A percentile compares a stretch with the other conserved stretches of the same genome.
These are phyloP conservation scores for Oryzias woworae DNA, from an alignment of 2,113 vertebrate species.

Conservation along the genomic window DNA sequence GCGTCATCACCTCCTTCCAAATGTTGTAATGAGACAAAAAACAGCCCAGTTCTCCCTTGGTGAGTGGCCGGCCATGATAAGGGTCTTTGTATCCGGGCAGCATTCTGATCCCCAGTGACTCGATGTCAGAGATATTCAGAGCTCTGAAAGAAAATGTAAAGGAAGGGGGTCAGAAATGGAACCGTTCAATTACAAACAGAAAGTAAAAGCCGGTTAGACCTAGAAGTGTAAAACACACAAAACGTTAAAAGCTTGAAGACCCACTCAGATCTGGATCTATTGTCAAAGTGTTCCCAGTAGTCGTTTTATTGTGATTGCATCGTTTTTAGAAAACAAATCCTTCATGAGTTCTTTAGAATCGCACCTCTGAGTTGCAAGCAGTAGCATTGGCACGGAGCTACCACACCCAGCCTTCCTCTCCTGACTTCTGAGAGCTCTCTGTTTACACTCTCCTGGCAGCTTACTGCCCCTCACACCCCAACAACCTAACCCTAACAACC, in stretches of 20 bases:
- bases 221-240: neutral
- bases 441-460: no score
- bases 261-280: no score
- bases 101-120: conserved; percentile 86
- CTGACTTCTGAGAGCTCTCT: no score
- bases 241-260: neutral
- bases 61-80: conserved; percentile 89
- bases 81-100: conserved; percentile 89
- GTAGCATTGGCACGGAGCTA: no score
- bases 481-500: no score
- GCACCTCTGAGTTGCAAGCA: no score
- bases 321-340: no score
- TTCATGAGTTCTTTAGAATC: no score
- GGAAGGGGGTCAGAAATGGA: conserved; percentile 11
- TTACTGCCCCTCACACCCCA: no score
- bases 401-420: no score
- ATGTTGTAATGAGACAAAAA: conserved; percentile 91
- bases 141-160: conserved; percentile 71
- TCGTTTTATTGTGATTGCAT: no score
- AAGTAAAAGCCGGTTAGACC: neutral
- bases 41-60: conserved; percentile 90
- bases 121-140: conserved; percentile 84
- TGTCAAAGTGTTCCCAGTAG: no score
- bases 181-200: conserved; percentile 11
- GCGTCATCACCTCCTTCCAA: conserved; percentile 87